phyloP scores from a whole-genome alignment of 2,888 invertebrate genomes.

The Nasonovia ribisnigri region DNA sequence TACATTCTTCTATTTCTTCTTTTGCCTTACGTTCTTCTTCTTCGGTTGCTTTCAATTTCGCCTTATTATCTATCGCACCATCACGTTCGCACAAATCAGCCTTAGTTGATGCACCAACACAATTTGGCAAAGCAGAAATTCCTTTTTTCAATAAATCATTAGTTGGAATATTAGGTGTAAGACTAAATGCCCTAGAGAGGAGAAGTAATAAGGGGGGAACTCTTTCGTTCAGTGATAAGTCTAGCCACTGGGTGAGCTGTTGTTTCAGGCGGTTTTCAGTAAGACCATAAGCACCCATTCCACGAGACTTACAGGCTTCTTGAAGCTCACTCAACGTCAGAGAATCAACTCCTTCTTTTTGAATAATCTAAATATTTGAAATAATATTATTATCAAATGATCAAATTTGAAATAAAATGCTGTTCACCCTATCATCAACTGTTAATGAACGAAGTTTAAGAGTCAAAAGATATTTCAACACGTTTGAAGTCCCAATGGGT shows the following conservation, averaged over 20 bases:
- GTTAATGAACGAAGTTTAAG: constrained; percentile 93
- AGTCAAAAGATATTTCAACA: constrained; percentile 91
- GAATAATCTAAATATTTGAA: constrained; percentile 79
- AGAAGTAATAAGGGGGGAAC: constrained; percentile 94
- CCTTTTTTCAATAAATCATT: constrained; percentile 94
- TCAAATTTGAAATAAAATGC: constrained; percentile 21
- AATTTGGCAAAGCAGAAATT: constrained; percentile 89
- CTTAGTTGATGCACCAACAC: constrained; percentile 85
- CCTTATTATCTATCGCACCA: constrained; percentile 93
- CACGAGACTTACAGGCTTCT: constrained; percentile 91
- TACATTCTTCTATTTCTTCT: constrained; percentile 80
- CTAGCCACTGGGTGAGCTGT: constrained; percentile 94
- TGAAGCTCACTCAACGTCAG: constrained; percentile 91
- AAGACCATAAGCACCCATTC: constrained; percentile 97
- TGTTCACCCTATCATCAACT: constrained; percentile 86
- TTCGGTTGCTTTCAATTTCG: constrained; percentile 88
- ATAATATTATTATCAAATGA: not conserved
- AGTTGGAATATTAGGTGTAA: constrained; percentile 91
- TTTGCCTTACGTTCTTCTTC: constrained; percentile 89
- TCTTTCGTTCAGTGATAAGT: constrained; percentile 92
- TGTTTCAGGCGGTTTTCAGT: constrained; percentile 86
- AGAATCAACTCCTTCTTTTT: constrained; percentile 92
- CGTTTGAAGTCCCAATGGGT: constrained; percentile 89
- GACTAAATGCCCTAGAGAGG: constrained; percentile 91
- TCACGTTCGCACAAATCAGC: constrained; percentile 95